These are phyloP conservation scores for Rhinopomastus cyanomelas DNA, from an alignment of 2,113 vertebrate species.

Conservation along the genomic window DNA sequence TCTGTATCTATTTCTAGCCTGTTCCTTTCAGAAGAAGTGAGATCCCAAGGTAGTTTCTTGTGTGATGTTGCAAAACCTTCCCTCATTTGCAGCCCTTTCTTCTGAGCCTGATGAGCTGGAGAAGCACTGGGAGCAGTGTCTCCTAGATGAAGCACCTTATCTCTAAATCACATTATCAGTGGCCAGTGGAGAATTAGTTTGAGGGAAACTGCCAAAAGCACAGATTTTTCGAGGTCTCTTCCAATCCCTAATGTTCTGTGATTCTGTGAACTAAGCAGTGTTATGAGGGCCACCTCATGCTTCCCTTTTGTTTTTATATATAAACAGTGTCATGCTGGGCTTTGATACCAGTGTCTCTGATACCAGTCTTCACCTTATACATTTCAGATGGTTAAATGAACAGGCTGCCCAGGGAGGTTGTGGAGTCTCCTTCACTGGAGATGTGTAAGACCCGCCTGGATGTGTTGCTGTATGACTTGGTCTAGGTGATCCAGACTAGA, in stretches of 20 bases:
- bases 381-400: background rate
- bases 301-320: background rate
- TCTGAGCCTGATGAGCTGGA: background rate
- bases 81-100: background rate
- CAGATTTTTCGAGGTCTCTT: background rate
- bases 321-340: background rate
- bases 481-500: too few relatives aligned
- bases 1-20: background rate
- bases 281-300: background rate
- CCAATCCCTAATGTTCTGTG: background rate
- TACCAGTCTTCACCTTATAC: background rate
- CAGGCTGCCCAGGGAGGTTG: too few relatives aligned
- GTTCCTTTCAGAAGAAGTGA: background rate
- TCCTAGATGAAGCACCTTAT: background rate
- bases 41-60: background rate
- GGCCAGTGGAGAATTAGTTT: background rate
- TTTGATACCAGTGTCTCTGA: background rate
- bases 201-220: background rate
- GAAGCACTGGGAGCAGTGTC: background rate
- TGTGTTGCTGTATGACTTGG: too few relatives aligned
- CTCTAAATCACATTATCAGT: background rate
- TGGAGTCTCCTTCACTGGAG: too few relatives aligned
- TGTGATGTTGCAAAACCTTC: background rate
- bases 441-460: too few relatives aligned
- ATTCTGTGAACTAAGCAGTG: too few relatives aligned